Conservation (phyloP, 2,797 vertebrate species). For the Hypotaenidia okinawae region DNA sequence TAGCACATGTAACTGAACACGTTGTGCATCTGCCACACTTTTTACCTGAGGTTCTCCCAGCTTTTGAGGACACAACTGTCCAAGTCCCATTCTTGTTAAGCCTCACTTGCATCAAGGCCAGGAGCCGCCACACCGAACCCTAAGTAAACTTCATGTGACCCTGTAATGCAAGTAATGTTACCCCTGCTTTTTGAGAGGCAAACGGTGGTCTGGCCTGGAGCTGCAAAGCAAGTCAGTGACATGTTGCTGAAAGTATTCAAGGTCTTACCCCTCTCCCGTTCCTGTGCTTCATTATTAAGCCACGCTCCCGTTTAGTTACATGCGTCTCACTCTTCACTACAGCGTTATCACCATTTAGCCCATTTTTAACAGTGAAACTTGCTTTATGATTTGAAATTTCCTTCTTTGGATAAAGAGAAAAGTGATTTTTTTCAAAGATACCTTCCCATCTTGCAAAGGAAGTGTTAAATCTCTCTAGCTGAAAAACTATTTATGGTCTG, state of each 20-base stretch:
- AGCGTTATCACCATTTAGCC: not conserved
- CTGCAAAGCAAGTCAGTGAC: not conserved
- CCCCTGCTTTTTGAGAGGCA: not conserved
- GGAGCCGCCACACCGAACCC: not conserved
- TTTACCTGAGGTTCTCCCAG: not conserved
- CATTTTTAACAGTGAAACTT: not conserved
- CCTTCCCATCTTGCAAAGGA: not conserved
- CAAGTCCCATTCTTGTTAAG: not conserved
- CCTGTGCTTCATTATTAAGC: not conserved
- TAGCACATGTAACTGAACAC: not conserved
- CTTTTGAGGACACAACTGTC: not conserved
- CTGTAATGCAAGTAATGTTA: not conserved
- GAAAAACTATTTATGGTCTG: conserved; percentile 9
- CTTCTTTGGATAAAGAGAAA: not conserved
- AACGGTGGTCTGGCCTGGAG: not conserved
- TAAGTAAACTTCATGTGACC: not conserved
- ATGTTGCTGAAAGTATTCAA: not conserved
- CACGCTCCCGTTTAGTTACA: not conserved
- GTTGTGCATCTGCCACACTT: not conserved
- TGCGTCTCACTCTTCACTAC: not conserved
- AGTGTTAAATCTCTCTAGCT: not conserved
- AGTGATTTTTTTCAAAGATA: not conserved
- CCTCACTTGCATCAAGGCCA: not conserved
- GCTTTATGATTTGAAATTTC: not conserved
- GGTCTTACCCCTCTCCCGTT: not conserved